Evolutionary conservation across 2,113 vertebrate genomes (phyloP).

Genomic region (Pipa parva): DNA sequence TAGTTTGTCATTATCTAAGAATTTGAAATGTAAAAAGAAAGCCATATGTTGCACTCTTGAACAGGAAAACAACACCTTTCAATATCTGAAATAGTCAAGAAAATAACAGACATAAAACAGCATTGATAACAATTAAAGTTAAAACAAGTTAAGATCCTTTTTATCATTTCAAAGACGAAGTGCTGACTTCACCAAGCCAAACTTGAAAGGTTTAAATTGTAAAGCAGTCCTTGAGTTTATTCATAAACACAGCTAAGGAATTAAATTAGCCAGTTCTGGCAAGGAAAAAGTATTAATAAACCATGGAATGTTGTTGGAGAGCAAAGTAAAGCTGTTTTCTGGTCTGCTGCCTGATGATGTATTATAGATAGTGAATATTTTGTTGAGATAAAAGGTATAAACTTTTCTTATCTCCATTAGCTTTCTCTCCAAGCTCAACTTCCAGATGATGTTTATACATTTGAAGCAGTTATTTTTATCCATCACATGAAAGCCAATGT

Average conservation of each 20-base stretch:
- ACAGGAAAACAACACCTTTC: too few relatives aligned
- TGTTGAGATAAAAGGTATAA: conserved; percentile 29
- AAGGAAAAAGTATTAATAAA: conserved; percentile 33
- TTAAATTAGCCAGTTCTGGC: conserved; percentile 34
- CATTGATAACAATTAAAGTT: too few relatives aligned
- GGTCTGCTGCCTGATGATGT: conserved; percentile 18
- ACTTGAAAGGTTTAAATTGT: conserved; percentile 2
- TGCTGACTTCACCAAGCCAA: conserved; percentile 3
- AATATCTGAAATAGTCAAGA: too few relatives aligned
- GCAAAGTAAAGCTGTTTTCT: conserved; percentile 2
- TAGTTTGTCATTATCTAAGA: too few relatives aligned
- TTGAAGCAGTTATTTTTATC: conserved; percentile 27
- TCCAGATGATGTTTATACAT: conserved; percentile 27
- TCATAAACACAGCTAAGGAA: conserved; percentile 13
- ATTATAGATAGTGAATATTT: conserved; percentile 41
- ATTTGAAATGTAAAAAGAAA: too few relatives aligned
- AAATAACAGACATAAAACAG: too few relatives aligned
- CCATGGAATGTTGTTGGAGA: conserved; percentile 30
- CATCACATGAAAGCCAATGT: conserved; percentile 26
- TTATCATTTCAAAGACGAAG: neutral
- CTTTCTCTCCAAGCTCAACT: conserved; percentile 35
- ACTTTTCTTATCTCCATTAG: conserved; percentile 29
- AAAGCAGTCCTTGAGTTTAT: conserved; percentile 3
- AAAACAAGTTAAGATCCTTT: too few relatives aligned
- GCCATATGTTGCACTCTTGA: too few relatives aligned